A percentile compares a stretch with the other conserved stretches of the same genome.
These are phyloP conservation scores for Temnothorax longispinosus DNA, from an alignment of 1,140 invertebrate genomes.

Conservation along the genomic window DNA sequence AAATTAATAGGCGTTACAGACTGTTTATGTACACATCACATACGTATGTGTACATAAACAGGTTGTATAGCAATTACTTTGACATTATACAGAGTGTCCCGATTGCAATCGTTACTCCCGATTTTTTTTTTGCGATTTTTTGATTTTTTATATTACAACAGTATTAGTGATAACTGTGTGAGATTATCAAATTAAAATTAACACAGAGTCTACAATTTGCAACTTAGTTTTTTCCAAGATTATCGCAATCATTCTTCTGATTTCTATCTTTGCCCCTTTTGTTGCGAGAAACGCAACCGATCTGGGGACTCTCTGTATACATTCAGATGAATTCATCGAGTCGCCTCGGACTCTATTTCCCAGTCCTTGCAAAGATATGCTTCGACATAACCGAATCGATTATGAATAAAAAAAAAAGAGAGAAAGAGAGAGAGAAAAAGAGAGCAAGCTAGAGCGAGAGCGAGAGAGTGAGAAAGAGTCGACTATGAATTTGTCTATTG, in stretches of 20 bases:
- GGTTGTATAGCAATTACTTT: not conserved
- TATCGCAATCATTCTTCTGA: not conserved
- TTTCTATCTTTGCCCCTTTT: not conserved
- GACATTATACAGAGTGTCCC: not conserved
- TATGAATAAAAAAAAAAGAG: conserved; percentile 54
- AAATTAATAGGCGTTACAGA: not conserved
- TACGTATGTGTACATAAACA: not conserved
- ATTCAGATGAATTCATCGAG: not conserved
- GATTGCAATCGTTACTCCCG: not conserved
- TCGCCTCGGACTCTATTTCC: not conserved
- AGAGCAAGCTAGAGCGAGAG: conserved; percentile 2
- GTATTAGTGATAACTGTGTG: not conserved
- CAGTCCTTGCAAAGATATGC: not conserved
- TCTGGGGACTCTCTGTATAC: not conserved
- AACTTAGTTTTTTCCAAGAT: not conserved
- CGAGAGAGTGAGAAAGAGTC: conserved; percentile 35
- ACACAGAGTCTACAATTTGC: not conserved
- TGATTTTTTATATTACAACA: not conserved
- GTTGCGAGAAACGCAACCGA: not conserved
- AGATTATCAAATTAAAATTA: not conserved
- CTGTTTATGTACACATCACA: not conserved
- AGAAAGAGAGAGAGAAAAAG: conserved; percentile 16
- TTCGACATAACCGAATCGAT: conserved; percentile 67
- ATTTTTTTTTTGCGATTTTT: not conserved
- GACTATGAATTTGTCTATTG: conserved; percentile 67